These are phyloP conservation scores for Amphilophus citrinellus DNA, from an alignment of 2,113 vertebrate species.

Conservation along the genomic window DNA sequence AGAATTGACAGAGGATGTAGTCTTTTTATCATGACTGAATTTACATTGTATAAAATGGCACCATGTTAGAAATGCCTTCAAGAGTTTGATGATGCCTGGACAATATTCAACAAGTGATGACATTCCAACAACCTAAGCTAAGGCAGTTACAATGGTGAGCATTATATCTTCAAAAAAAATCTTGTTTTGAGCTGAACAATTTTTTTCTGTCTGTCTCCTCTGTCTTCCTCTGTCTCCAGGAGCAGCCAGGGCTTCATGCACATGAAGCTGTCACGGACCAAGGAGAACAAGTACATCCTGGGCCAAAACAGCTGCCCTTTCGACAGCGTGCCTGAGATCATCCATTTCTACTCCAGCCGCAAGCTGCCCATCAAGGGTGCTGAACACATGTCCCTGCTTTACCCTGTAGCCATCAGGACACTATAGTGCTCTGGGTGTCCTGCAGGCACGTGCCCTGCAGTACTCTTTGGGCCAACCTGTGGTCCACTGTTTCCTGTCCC, in stretches of 20 bases:
- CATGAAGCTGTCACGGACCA: slow-evolving; percentile 96
- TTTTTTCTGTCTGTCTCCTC: slow-evolving; percentile 10
- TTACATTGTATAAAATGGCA: too few species aligned
- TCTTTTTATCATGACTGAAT: too few species aligned
- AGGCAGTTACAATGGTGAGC: neutral
- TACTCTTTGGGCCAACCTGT: slow-evolving; percentile 29
- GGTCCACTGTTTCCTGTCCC: slow-evolving; percentile 22
- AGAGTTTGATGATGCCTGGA: too few species aligned
- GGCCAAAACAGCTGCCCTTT: slow-evolving; percentile 98
- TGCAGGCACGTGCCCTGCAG: slow-evolving; percentile 41
- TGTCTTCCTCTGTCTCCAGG: slow-evolving; percentile 77
- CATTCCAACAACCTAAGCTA: neutral
- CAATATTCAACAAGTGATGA: neutral
- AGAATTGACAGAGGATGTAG: too few species aligned
- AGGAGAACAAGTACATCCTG: slow-evolving; percentile 96
- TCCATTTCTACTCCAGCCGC: slow-evolving; percentile 96
- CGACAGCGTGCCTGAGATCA: slow-evolving; percentile 95
- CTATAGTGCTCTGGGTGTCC: slow-evolving; percentile 81
- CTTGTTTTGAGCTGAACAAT: neutral
- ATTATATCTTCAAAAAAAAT: neutral
- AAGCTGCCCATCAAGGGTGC: slow-evolving; percentile 99
- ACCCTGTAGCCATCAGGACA: slow-evolving; percentile 96
- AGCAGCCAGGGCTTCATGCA: slow-evolving; percentile 99
- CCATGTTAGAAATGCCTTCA: neutral
- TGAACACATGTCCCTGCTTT: slow-evolving; percentile 98